phyloP scores from a whole-genome alignment of 2,888 invertebrate species.

The Macrosiphum euphorbiae region DNA sequence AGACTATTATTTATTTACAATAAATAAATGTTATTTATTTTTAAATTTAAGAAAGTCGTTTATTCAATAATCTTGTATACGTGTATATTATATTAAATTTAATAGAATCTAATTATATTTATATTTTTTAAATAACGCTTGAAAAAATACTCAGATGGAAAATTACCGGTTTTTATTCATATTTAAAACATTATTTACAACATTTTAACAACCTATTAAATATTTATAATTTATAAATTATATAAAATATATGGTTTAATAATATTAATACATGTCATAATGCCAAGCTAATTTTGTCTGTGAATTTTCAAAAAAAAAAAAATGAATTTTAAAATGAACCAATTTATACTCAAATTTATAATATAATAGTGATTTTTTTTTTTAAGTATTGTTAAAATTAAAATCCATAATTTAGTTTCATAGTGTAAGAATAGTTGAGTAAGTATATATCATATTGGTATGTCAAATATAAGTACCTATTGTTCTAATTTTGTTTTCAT shows the following conservation, averaged over 20 bases:
- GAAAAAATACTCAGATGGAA: background rate
- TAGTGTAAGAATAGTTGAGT: too few species aligned
- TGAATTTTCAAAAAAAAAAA: background rate
- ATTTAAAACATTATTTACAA: background rate
- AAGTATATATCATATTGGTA: too few species aligned
- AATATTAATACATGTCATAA: background rate
- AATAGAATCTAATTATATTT: background rate
- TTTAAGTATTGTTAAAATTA: too few species aligned
- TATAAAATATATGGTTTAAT: background rate
- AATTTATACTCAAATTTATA: background rate
- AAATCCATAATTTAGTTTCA: too few species aligned
- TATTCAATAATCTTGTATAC: background rate
- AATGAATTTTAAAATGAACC: background rate
- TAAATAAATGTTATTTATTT: background rate
- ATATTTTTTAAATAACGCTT: background rate
- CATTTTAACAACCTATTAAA: background rate
- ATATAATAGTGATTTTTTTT: background rate
- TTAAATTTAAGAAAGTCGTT: background rate
- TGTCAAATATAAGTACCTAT: too few species aligned
- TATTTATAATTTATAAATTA: background rate
- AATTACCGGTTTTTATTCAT: background rate
- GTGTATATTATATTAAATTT: too few species aligned
- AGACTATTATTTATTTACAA: background rate
- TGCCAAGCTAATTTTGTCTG: background rate
- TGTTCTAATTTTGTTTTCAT: too few species aligned